These are phyloP conservation scores for Loris lydekkerianus DNA, from an alignment of 2,797 vertebrate species.

Conservation along the genomic window DNA sequence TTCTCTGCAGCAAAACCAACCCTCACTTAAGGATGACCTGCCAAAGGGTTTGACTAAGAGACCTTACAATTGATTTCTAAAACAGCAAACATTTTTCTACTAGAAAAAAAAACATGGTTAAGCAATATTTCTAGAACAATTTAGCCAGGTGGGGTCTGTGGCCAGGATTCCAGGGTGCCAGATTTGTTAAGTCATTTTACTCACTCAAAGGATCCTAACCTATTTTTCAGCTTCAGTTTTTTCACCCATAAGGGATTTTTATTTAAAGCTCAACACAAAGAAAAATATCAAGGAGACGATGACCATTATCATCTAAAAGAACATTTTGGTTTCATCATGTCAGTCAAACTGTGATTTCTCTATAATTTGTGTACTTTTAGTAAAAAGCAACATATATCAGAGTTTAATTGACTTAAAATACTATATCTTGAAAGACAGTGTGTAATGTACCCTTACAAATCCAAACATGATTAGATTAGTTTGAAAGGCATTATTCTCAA, in stretches of 20 bases:
- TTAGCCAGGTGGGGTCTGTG: background rate
- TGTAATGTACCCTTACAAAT: slow-evolving; percentile 58
- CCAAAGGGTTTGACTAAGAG: background rate
- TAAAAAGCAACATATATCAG: slow-evolving; percentile 59
- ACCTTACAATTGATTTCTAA: background rate
- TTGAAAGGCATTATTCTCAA: slow-evolving; percentile 72
- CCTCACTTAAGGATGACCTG: background rate
- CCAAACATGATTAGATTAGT: slow-evolving; percentile 66
- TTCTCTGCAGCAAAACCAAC: background rate
- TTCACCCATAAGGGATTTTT: background rate
- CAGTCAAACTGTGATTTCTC: slow-evolving; percentile 63
- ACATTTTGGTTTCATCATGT: background rate
- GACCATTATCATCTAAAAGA: slow-evolving; percentile 28
- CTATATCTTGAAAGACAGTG: slow-evolving; percentile 47
- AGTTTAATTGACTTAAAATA: slow-evolving; percentile 71
- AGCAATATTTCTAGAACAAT: slow-evolving; percentile 56
- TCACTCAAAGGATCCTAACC: background rate
- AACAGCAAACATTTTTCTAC: background rate
- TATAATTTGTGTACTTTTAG: slow-evolving; percentile 40
- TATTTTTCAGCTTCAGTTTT: background rate
- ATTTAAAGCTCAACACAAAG: background rate
- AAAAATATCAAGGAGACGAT: background rate
- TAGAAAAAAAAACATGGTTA: background rate
- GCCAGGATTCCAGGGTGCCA: background rate
- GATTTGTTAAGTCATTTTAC: background rate